Evolutionary conservation across 2,113 vertebrate genomes (phyloP).

Genomic region (Eptesicus fuscus): DNA sequence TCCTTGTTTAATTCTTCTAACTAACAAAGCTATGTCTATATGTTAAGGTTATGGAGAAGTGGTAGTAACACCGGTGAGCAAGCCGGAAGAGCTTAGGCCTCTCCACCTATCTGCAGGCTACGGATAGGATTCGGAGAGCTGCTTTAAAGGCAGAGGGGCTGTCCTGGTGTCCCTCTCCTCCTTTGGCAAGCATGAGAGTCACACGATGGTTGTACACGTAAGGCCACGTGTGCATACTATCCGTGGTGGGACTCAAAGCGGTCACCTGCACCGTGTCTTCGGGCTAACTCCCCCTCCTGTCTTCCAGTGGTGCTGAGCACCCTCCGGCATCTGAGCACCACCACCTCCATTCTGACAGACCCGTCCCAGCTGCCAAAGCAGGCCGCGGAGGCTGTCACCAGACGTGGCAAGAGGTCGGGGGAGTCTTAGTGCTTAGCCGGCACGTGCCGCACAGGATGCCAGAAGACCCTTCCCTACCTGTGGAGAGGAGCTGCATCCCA

Average conservation of each 20-base stretch:
- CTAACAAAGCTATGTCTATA: not conserved
- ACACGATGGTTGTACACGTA: rapidly evolving
- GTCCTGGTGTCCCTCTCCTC: not conserved
- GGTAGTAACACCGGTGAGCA: not conserved
- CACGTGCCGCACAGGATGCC: not conserved
- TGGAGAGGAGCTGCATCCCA: not conserved
- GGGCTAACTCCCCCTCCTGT: not conserved
- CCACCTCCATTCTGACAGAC: conserved; percentile 91
- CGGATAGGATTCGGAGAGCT: not conserved
- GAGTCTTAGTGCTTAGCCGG: conserved; percentile 77
- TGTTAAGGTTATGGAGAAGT: not conserved
- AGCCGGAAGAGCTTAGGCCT: not conserved
- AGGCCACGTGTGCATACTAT: rapidly evolving
- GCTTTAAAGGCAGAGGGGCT: not conserved
- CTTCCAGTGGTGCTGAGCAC: conserved; percentile 89
- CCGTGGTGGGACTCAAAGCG: not conserved
- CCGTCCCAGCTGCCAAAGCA: conserved; percentile 89
- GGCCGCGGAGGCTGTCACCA: conserved; percentile 84
- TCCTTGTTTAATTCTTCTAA: not conserved
- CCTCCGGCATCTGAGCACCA: conserved; percentile 91
- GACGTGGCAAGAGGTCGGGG: conserved; percentile 63
- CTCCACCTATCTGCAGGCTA: not conserved
- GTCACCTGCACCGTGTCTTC: rapidly evolving
- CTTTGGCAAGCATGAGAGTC: rapidly evolving
- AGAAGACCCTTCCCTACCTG: not conserved